Evolutionary conservation across 2,113 vertebrate species (phyloP), one percentile per base, ranked within the genome.

Genomic region (Centropus bengalensis): DNA sequence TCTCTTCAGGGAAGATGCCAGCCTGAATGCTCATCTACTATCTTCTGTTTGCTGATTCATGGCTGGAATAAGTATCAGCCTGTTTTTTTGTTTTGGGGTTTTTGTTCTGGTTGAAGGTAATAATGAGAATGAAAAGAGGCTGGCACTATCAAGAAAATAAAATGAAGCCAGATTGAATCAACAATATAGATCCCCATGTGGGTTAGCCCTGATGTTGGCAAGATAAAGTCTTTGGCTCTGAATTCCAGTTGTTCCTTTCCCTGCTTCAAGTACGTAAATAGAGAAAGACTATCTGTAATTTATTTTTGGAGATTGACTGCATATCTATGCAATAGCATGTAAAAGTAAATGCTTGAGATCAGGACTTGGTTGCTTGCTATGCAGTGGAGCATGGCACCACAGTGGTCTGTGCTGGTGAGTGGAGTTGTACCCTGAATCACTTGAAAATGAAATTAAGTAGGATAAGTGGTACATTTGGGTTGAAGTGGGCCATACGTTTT

Each of bases 31-130:
- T 91, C 64, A 8, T 42, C 51, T 74, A 9, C 42, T 54, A 0
- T 82, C 38, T 89, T 33, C 67, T 77, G 7, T 89, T 88, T 94
- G 93, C 85, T 94, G 78, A 95, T 89, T 96, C 89, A 89, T 56
- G 85, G 56, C 68, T 91, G 60, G 76, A 88, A 90, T 78, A 75
- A 80, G 14, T n/a, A 78, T 60, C 52, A 81, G 47, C 23, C 12
- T 62, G 28, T 67, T 80, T 76, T 66, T 21, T 49, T 21, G 10
- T 49, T 49, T 49, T 49, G 27, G 52, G 26, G 24, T 33, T 32
- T 24, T 7, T 2, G 8, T 77, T 42, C 51, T 67, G 38, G 9
- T 64, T 86, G 71, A 88, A 93, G 38, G 52, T 70, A 91, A 56
- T 69, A 85, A 71, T 30, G 82, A 77, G 71, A 75, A 55, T 12